phyloP scores from a whole-genome alignment of 2,797 vertebrate genomes.

The Pagetopsis macropterus region DNA sequence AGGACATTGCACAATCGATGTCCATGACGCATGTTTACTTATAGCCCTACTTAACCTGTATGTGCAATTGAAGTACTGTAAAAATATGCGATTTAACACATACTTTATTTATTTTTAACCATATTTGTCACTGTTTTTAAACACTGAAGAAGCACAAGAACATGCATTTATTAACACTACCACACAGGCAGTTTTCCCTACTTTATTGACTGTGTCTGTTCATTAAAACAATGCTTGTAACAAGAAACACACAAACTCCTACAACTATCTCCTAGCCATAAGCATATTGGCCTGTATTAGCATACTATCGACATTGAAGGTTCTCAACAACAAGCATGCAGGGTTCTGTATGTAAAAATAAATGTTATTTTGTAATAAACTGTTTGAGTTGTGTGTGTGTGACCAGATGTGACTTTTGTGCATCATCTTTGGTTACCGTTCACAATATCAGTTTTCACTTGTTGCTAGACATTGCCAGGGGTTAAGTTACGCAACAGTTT shows the following conservation, averaged over 20 bases:
- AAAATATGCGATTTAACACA: neutral
- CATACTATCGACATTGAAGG: neutral
- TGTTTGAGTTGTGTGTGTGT: neutral
- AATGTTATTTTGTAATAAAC: neutral
- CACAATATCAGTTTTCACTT: slow-evolving; percentile 78
- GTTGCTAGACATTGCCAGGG: slow-evolving; percentile 60
- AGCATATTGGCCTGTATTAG: neutral
- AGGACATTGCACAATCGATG: slow-evolving; percentile 31
- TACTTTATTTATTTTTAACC: neutral
- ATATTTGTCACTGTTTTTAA: neutral
- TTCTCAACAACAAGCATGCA: neutral
- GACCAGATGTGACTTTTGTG: slow-evolving; percentile 56
- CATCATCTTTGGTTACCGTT: slow-evolving; percentile 73
- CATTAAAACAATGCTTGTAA: slow-evolving; percentile 3
- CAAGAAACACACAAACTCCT: slow-evolving; percentile 1
- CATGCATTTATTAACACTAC: neutral
- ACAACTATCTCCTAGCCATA: neutral
- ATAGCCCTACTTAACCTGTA: neutral
- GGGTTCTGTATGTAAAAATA: neutral
- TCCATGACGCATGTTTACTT: slow-evolving; percentile 47
- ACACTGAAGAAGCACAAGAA: neutral
- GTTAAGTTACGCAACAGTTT: slow-evolving; percentile 71
- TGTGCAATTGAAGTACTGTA: neutral
- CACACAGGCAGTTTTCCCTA: neutral
- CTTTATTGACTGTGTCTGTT: neutral